These are phyloP conservation scores for Pseudoips prasinana DNA, from an alignment of 2,888 invertebrate genomes.

Conservation along the genomic window DNA sequence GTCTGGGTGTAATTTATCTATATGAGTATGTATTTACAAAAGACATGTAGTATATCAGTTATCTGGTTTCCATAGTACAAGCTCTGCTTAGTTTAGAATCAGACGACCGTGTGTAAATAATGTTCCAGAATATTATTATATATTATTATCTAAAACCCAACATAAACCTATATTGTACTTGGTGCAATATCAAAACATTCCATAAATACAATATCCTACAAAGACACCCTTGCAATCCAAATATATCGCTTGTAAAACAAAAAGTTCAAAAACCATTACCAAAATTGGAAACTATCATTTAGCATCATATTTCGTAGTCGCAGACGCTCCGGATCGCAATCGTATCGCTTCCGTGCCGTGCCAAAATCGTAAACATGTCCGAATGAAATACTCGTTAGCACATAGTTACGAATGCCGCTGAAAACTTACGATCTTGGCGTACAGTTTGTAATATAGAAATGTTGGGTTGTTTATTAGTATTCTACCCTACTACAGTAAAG, in stretches of 20 bases:
- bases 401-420: conserved; percentile 33
- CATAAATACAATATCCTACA: conserved; percentile 5
- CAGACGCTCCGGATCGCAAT: conserved; percentile 32
- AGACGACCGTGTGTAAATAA: too few relatives aligned
- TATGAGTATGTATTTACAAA: too few relatives aligned
- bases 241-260: conserved; percentile 10
- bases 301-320: conserved; percentile 30
- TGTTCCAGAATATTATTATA: too few relatives aligned
- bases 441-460: conserved; percentile 28
- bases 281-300: conserved; percentile 40
- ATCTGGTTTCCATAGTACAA: too few relatives aligned
- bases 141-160: too few relatives aligned
- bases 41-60: too few relatives aligned
- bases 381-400: conserved; percentile 28
- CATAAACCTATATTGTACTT: too few relatives aligned
- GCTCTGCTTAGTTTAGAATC: too few relatives aligned
- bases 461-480: conserved; percentile 33
- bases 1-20: too few relatives aligned
- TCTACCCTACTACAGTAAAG: too few relatives aligned
- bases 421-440: conserved; percentile 47
- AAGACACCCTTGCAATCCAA: neutral
- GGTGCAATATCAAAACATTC: too few relatives aligned
- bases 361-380: conserved; percentile 51
- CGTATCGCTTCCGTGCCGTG: conserved; percentile 37
- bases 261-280: conserved; percentile 34